These are phyloP conservation scores for Physeter macrocephalus DNA, from an alignment of 2,113 vertebrate species.

Conservation along the genomic window DNA sequence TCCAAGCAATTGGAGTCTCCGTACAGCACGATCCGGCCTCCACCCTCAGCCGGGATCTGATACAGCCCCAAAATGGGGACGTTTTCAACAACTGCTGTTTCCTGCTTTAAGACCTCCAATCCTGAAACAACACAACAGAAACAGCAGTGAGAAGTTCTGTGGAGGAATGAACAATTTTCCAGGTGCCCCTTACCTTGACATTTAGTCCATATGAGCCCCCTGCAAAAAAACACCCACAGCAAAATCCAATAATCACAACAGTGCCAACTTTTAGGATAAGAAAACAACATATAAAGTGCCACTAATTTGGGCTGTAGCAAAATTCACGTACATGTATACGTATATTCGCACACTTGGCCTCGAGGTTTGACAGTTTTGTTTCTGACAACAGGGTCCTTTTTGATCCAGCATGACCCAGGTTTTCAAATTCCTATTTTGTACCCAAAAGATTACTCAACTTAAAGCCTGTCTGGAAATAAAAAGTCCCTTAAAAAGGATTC, in stretches of 20 bases:
- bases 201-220: not conserved
- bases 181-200: not conserved
- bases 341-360: not conserved
- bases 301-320: not conserved
- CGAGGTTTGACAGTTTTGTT: fast-evolving
- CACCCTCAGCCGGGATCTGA: slow-evolving; percentile 91
- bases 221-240: not conserved
- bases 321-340: fast-evolving
- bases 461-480: not conserved
- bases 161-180: not conserved
- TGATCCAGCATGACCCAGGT: not conserved
- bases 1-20: slow-evolving; percentile 98
- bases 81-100: slow-evolving; percentile 91
- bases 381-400: not conserved
- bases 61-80: slow-evolving; percentile 95
- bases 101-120: slow-evolving; percentile 96
- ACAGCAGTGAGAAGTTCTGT: not conserved
- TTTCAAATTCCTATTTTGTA: not conserved
- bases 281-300: not conserved
- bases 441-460: not conserved
- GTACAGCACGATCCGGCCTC: slow-evolving; percentile 93
- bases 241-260: not conserved
- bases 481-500: not conserved
- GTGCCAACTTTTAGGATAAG: not conserved
- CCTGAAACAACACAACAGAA: slow-evolving; percentile 79